A percentile compares a stretch with the other conserved stretches of the same genome.
Conservation (phyloP, 2,113 vertebrate species). For the Prolemur simus region DNA sequence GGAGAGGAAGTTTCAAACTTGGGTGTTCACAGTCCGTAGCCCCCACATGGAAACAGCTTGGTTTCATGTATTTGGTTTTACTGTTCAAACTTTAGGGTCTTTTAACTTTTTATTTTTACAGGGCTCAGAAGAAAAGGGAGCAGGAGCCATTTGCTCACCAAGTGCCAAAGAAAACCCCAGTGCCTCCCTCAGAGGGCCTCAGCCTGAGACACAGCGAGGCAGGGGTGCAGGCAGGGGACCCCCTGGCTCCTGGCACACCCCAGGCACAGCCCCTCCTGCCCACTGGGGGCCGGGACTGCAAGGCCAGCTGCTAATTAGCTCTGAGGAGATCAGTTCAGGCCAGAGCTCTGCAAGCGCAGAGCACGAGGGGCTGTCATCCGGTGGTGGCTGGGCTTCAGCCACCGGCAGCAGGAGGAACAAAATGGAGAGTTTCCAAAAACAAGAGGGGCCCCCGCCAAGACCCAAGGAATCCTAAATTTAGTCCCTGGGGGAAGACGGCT, state of each 20-base stretch:
- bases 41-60: constrained; percentile 80
- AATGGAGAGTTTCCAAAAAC: constrained; percentile 68
- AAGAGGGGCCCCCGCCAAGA: constrained; percentile 26
- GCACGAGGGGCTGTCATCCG: neutral
- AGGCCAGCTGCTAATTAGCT: constrained; percentile 71
- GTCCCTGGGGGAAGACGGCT: constrained; percentile 42
- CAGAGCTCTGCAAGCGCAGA: constrained; percentile 17
- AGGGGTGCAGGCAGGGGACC: neutral
- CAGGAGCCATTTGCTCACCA: constrained; percentile 65
- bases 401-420: constrained; percentile 54
- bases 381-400: constrained; percentile 6
- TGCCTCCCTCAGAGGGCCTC: constrained; percentile 45
- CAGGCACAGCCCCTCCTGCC: neutral
- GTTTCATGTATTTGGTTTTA: constrained; percentile 81
- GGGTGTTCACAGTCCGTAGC: constrained; percentile 82
- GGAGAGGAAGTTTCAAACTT: constrained; percentile 85
- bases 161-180: constrained; percentile 70
- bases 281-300: constrained; percentile 49
- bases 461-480: constrained; percentile 63
- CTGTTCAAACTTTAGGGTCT: constrained; percentile 75
- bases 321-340: constrained; percentile 65
- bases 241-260: constrained; percentile 49
- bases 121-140: constrained; percentile 73
- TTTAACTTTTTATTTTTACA: constrained; percentile 79
- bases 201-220: neutral